Percentiles rank a stretch among this genome's conserved stretches.
These are phyloP conservation scores for Tangara arthus DNA, from an alignment of 2,797 vertebrate species.

Conservation along the genomic window DNA sequence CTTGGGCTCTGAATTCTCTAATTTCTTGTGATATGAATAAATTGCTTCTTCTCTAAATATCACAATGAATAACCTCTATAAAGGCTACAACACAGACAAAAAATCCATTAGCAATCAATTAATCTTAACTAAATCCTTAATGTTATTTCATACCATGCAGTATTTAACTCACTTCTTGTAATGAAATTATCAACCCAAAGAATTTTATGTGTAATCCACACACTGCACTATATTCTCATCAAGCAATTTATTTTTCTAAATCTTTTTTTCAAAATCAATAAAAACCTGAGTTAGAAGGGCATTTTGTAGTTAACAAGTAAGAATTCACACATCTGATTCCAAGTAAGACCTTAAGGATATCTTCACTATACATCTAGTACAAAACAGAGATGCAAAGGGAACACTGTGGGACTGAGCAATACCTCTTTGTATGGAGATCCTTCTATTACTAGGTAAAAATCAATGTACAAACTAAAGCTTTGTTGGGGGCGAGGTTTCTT, in stretches of 20 bases:
- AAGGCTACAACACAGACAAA: background rate
- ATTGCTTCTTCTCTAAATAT: background rate
- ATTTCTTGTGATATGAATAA: background rate
- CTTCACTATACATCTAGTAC: fast-evolving
- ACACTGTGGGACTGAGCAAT: background rate
- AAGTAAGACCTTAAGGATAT: background rate
- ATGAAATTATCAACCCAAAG: background rate
- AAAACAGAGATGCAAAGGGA: background rate
- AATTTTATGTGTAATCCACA: background rate
- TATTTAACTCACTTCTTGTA: background rate
- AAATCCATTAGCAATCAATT: background rate
- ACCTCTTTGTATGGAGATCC: background rate
- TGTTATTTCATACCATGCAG: background rate
- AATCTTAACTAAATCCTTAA: background rate
- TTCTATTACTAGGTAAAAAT: background rate
- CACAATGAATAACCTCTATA: background rate
- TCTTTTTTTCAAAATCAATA: background rate
- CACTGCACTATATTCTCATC: background rate
- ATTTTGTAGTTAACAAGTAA: background rate
- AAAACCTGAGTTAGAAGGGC: background rate
- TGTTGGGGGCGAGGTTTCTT: background rate
- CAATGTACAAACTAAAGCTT: background rate
- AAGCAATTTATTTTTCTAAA: background rate
- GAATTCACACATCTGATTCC: background rate
- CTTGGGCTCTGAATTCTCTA: background rate